Evolutionary conservation across 1,140 invertebrate genomes (phyloP).

Genomic region (Calycopis cecrops): DNA sequence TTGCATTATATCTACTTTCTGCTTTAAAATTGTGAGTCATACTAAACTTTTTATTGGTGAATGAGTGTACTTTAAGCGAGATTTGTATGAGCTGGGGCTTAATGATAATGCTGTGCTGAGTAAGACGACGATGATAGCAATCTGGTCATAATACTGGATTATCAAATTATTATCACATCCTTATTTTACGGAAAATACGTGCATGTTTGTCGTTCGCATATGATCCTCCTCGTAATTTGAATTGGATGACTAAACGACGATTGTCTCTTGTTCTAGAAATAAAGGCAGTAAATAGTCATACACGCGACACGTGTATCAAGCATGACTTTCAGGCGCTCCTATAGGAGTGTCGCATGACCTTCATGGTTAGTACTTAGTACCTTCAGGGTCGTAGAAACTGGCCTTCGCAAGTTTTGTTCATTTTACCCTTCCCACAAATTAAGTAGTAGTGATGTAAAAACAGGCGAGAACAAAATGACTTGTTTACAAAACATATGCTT

Average conservation of each 20-base stretch:
- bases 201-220: background rate
- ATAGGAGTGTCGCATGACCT: slow-evolving; percentile 1
- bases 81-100: background rate
- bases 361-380: background rate
- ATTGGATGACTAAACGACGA: background rate
- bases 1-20: too few species aligned
- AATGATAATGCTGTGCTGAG: background rate
- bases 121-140: slow-evolving; percentile 1
- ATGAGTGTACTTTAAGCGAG: background rate
- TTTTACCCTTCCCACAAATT: too few species aligned
- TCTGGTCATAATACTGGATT: background rate
- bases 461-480: too few species aligned
- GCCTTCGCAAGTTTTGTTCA: too few species aligned
- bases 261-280: background rate
- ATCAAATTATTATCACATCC: slow-evolving; percentile 6
- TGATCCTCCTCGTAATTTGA: background rate
- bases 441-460: too few species aligned
- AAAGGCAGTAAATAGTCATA: background rate
- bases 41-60: too few species aligned
- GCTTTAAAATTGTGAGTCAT: too few species aligned
- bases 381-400: background rate
- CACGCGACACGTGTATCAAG: slow-evolving; percentile 2
- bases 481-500: too few species aligned
- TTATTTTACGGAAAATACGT: background rate
- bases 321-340: slow-evolving; percentile 11